Evolutionary conservation across 2,888 invertebrate genomes (phyloP).

Genomic region (Suillia variegata): DNA sequence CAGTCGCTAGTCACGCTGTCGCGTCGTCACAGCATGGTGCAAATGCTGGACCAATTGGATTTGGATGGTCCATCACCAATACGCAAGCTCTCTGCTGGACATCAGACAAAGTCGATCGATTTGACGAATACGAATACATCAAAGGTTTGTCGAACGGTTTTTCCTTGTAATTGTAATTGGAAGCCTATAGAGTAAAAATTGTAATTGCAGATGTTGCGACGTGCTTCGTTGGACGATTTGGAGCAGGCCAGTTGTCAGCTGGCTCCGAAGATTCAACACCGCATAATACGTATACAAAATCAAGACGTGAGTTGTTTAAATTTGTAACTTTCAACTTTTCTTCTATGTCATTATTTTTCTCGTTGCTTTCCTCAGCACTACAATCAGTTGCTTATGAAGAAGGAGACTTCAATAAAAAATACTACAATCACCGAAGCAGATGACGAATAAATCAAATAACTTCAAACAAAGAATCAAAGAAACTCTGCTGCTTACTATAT

Average conservation of each 20-base stretch:
- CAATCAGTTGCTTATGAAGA: constrained; percentile 54
- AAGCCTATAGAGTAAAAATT: background rate
- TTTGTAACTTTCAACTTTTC: background rate
- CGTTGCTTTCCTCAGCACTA: constrained; percentile 43
- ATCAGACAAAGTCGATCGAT: constrained; percentile 56
- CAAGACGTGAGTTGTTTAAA: constrained; percentile 67
- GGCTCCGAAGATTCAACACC: constrained; percentile 79
- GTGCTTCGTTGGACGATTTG: constrained; percentile 79
- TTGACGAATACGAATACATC: constrained; percentile 51
- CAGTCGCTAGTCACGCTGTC: constrained; percentile 86
- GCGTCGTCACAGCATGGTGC: constrained; percentile 78
- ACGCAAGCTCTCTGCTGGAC: constrained; percentile 61
- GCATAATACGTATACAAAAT: constrained; percentile 76
- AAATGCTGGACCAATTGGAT: constrained; percentile 74
- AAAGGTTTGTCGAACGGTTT: too few species aligned
- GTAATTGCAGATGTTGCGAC: constrained; percentile 66
- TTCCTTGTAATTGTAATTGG: background rate
- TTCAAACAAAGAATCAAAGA: constrained; percentile 13
- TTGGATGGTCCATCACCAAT: constrained; percentile 76
- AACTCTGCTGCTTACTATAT: too few species aligned
- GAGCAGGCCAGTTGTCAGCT: constrained; percentile 82
- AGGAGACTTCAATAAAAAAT: constrained; percentile 66
- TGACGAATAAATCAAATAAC: constrained; percentile 60
- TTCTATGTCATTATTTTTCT: background rate
- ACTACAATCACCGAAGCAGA: constrained; percentile 75